A percentile compares a stretch with the other conserved stretches of the same genome.
These are phyloP conservation scores for Syngnathus floridae DNA, from an alignment of 2,113 vertebrate species.

Conservation along the genomic window DNA sequence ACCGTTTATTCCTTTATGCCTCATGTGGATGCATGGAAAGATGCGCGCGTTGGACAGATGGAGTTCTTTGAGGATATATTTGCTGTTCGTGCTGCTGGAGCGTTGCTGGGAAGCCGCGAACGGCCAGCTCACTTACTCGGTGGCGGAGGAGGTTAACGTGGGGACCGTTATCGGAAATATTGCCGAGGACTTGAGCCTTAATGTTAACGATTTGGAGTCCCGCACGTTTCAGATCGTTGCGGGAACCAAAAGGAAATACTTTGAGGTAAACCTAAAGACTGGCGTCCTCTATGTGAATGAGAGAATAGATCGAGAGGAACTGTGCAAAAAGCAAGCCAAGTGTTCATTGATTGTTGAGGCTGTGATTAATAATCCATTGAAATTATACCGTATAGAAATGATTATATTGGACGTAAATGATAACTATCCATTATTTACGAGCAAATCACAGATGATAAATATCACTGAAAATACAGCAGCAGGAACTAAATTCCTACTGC, in stretches of 20 bases:
- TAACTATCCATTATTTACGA: conserved; percentile 51
- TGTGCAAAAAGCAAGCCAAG: conserved; percentile 45
- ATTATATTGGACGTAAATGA: conserved; percentile 66
- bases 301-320: conserved; percentile 60
- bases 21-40: background rate
- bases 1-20: too few species aligned
- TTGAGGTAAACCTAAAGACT: conserved; percentile 64
- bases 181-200: conserved; percentile 60
- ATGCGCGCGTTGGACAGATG: background rate
- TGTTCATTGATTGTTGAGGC: conserved; percentile 60
- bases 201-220: conserved; percentile 50
- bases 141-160: conserved; percentile 55
- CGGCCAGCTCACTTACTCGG: conserved; percentile 50
- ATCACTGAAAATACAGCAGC: conserved; percentile 31
- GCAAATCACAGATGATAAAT: conserved; percentile 29
- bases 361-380: conserved; percentile 57
- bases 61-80: background rate
- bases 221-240: conserved; percentile 57
- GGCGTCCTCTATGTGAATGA: conserved; percentile 59
- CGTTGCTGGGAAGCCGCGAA: conserved; percentile 1
- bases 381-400: conserved; percentile 58
- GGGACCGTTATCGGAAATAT: conserved; percentile 58
- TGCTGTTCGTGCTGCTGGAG: conserved; percentile 6
- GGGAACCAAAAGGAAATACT: conserved; percentile 45
- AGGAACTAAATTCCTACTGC: conserved; percentile 47